Evolutionary conservation across 2,797 vertebrate species (phyloP).

Genomic region (Acrossocheilus fasciatus): DNA sequence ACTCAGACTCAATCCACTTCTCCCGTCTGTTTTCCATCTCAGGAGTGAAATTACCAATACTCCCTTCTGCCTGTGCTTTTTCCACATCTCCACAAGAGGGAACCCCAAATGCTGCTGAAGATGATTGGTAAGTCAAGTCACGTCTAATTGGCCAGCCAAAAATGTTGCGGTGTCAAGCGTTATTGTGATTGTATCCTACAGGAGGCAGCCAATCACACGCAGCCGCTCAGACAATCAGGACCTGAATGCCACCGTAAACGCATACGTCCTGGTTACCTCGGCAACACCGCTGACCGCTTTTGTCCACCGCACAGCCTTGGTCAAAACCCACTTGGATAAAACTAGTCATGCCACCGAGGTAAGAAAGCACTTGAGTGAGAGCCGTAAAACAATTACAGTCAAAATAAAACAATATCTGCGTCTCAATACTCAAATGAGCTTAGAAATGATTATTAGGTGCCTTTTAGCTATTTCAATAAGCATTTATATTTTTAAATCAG

Average conservation of each 20-base stretch:
- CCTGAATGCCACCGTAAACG: constrained; percentile 85
- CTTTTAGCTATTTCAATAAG: constrained; percentile 37
- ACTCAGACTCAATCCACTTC: not conserved
- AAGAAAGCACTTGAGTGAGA: constrained; percentile 40
- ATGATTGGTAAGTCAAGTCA: constrained; percentile 46
- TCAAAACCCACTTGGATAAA: constrained; percentile 78
- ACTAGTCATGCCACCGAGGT: constrained; percentile 83
- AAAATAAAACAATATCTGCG: not conserved
- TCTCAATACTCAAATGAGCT: constrained; percentile 12
- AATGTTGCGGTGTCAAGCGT: not conserved
- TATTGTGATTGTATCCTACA: constrained; percentile 57
- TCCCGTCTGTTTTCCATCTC: constrained; percentile 49
- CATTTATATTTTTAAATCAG: constrained; percentile 7
- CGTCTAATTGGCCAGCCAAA: not conserved
- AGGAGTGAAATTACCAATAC: constrained; percentile 75
- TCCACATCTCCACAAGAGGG: constrained; percentile 30
- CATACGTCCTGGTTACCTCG: constrained; percentile 90
- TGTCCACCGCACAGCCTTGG: constrained; percentile 83
- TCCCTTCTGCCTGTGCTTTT: constrained; percentile 72
- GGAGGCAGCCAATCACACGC: constrained; percentile 63
- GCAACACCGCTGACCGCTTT: constrained; percentile 87
- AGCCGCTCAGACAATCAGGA: constrained; percentile 68
- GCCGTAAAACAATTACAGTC: not conserved
- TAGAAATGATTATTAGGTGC: constrained; percentile 25
- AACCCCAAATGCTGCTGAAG: constrained; percentile 45